Evolutionary conservation across 2,888 invertebrate species (phyloP).

Genomic region (Anodontia alba): DNA sequence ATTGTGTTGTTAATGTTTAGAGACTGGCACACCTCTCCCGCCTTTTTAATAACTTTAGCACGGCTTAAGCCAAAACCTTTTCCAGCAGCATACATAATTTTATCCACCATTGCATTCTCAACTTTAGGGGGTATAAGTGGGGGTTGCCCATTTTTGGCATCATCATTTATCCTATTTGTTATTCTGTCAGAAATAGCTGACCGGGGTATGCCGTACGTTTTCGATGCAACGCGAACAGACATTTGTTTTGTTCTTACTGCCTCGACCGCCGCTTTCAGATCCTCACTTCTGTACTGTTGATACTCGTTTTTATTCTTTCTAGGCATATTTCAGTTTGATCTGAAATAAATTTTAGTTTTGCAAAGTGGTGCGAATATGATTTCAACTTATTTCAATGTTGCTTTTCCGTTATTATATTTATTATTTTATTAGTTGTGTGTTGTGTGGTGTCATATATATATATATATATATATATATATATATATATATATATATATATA

Average conservation of each 20-base stretch:
- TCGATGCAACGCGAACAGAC: conserved; percentile 1
- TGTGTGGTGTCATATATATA: too few species aligned
- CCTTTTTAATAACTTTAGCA: background rate
- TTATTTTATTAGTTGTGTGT: too few species aligned
- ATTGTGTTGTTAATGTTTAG: background rate
- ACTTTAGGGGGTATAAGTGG: background rate
- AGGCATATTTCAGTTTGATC: background rate
- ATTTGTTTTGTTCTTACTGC: conserved; percentile 10
- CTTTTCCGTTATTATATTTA: too few species aligned
- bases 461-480: too few species aligned
- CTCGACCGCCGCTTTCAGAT: background rate
- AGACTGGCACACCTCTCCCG: background rate
- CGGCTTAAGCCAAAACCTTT: conserved; percentile 8
- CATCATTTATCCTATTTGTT: background rate
- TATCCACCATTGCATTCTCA: background rate
- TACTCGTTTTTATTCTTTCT: background rate
- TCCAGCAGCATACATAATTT: background rate
- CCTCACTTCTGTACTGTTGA: background rate
- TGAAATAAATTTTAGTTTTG: background rate
- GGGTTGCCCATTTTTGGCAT: background rate
- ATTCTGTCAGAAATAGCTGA: conserved; percentile 20
- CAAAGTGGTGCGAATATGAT: background rate
- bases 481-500: too few species aligned
- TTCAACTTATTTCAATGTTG: background rate
- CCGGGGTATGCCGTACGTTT: conserved; percentile 2